phyloP scores from a whole-genome alignment of 1,140 invertebrate species.

The Nebria ingens region DNA sequence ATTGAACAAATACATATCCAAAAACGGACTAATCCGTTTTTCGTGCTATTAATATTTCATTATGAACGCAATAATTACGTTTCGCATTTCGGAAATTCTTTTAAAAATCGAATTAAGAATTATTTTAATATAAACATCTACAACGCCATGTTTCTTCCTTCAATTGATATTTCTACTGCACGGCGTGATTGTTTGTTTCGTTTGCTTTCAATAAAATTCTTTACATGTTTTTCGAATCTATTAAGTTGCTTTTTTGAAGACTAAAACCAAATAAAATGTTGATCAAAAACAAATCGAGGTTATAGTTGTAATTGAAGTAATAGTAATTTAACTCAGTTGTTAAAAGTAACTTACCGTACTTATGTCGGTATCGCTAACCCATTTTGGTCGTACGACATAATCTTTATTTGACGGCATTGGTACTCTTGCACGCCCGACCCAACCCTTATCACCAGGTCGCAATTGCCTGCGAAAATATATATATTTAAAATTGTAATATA shows the following conservation, averaged over 20 bases:
- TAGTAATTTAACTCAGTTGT: too few species aligned
- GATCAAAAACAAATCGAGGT: constrained; percentile 15
- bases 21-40: too few species aligned
- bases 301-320: constrained; percentile 14
- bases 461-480: constrained; percentile 41
- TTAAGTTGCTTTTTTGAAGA: constrained; percentile 70
- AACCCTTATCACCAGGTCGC: constrained; percentile 89
- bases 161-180: constrained; percentile 89
- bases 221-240: constrained; percentile 84
- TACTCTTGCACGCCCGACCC: constrained; percentile 88
- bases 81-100: too few species aligned
- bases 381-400: constrained; percentile 90
- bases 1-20: too few species aligned
- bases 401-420: constrained; percentile 93
- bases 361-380: constrained; percentile 78
- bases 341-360: constrained; percentile 47
- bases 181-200: constrained; percentile 62
- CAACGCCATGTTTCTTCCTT: constrained; percentile 89
- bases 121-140: too few species aligned
- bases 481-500: constrained; percentile 13
- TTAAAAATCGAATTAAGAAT: too few species aligned
- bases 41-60: background rate
- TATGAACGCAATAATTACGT: background rate
- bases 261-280: constrained; percentile 34
- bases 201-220: constrained; percentile 80